Evolutionary conservation across 2,797 vertebrate species (phyloP).

Genomic region (Enteromius afrohamiltoni): DNA sequence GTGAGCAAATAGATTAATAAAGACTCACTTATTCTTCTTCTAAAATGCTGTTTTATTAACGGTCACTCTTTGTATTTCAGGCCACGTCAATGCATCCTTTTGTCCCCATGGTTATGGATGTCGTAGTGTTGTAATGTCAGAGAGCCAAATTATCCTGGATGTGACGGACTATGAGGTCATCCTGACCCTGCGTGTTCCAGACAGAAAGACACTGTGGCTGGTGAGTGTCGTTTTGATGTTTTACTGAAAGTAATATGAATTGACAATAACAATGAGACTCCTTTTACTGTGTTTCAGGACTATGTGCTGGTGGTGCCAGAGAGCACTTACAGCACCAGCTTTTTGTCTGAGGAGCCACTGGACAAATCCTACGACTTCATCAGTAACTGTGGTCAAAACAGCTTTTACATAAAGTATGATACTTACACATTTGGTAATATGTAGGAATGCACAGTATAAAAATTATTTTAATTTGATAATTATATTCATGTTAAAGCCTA

Average conservation of each 20-base stretch:
- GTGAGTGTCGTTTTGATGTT: conserved; percentile 71
- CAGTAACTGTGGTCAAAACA: conserved; percentile 89
- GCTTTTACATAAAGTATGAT: conserved; percentile 89
- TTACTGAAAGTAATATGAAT: background rate
- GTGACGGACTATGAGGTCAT: conserved; percentile 87
- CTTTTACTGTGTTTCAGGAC: conserved; percentile 76
- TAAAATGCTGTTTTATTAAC: background rate
- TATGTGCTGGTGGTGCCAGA: conserved; percentile 92
- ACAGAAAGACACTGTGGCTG: conserved; percentile 89
- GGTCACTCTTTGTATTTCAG: conserved; percentile 69
- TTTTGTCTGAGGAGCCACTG: conserved; percentile 88
- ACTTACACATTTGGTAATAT: background rate
- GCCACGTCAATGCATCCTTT: conserved; percentile 87
- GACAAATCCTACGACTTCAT: conserved; percentile 98
- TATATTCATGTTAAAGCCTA: background rate
- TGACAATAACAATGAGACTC: background rate
- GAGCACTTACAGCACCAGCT: conserved; percentile 83
- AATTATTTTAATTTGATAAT: background rate
- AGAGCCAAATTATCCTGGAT: conserved; percentile 87
- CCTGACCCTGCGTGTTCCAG: conserved; percentile 86
- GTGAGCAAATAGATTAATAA: conserved; percentile 70
- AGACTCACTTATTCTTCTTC: background rate
- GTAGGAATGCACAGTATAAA: background rate
- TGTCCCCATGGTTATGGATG: conserved; percentile 94
- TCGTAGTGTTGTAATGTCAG: conserved; percentile 85